Evolutionary conservation across 2,888 invertebrate genomes (phyloP).

Genomic region (Crematogaster levior): DNA sequence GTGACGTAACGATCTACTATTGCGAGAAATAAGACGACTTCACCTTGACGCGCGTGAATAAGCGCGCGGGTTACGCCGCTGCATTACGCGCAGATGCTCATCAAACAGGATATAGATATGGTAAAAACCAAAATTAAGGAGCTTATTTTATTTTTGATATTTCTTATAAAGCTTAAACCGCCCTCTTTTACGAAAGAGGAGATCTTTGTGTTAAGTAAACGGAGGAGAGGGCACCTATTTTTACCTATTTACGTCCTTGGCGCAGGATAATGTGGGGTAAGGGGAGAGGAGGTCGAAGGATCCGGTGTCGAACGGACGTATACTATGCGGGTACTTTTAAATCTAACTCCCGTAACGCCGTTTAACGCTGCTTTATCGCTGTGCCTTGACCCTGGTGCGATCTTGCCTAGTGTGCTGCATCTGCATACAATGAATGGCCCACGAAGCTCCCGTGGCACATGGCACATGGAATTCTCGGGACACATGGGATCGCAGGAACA

Average conservation of each 20-base stretch:
- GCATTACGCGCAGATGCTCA: conserved; percentile 37
- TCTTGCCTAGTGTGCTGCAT: conserved; percentile 53
- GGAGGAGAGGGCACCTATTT: not conserved
- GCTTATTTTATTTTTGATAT: conserved; percentile 24
- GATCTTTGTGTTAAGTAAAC: not conserved
- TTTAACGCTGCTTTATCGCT: conserved; percentile 40
- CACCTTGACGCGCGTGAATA: conserved; percentile 32
- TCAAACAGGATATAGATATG: conserved; percentile 11
- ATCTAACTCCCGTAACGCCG: conserved; percentile 23
- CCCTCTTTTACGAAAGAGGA: not conserved
- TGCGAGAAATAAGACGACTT: conserved; percentile 39
- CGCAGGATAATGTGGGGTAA: not conserved
- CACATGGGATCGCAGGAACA: not conserved
- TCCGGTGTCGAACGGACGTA: not conserved
- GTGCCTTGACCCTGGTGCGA: conserved; percentile 22
- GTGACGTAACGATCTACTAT: conserved; percentile 48
- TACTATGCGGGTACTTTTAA: conserved; percentile 29
- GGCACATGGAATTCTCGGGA: conserved; percentile 54
- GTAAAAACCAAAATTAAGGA: conserved; percentile 30
- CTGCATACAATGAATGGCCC: conserved; percentile 77
- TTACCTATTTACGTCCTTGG: conserved; percentile 18
- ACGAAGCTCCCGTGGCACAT: conserved; percentile 45
- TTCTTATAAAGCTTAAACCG: not conserved
- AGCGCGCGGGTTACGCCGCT: conserved; percentile 32
- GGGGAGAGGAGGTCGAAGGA: too few species aligned